These are phyloP conservation scores for Ferdinandea cuprea DNA, from an alignment of 2,888 invertebrate species.

Conservation along the genomic window DNA sequence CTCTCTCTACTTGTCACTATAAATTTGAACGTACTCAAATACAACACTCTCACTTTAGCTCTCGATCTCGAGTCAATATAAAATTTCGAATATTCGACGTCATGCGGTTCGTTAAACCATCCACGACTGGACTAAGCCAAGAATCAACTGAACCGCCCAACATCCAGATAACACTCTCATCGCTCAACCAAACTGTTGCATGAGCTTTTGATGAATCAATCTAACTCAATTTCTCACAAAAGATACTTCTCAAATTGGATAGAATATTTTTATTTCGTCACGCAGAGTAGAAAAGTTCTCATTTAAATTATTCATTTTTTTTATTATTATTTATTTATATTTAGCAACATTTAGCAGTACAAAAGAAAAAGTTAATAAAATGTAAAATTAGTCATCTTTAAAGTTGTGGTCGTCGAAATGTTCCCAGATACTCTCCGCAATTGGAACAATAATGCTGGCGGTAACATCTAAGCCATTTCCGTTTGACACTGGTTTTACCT, in stretches of 20 bases:
- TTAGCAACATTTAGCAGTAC: conserved; percentile 33
- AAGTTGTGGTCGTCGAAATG: conserved; percentile 80
- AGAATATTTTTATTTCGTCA: conserved; percentile 1
- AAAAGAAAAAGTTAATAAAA: conserved; percentile 18
- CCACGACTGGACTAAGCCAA: conserved; percentile 56
- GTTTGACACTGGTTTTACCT: conserved; percentile 78
- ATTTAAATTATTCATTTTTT: conserved; percentile 3
- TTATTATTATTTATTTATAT: conserved; percentile 24
- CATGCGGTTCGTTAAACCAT: conserved; percentile 22
- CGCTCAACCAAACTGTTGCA: conserved; percentile 9
- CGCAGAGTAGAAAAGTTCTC: background rate
- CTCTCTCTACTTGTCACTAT: conserved; percentile 13
- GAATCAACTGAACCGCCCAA: conserved; percentile 37
- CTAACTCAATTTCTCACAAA: background rate
- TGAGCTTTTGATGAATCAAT: conserved; percentile 24
- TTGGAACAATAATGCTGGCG: conserved; percentile 80
- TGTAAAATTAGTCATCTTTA: conserved; percentile 58
- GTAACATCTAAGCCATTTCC: conserved; percentile 78
- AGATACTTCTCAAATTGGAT: conserved; percentile 6
- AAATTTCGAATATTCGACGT: conserved; percentile 4
- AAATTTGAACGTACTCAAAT: conserved; percentile 4
- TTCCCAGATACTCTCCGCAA: conserved; percentile 81
- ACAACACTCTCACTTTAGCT: conserved; percentile 21
- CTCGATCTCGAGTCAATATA: background rate
- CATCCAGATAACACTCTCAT: background rate